Base-by-base conservation (phyloP, 2,888 invertebrate genomes). In the Pogonocherus hispidulus region DNA sequence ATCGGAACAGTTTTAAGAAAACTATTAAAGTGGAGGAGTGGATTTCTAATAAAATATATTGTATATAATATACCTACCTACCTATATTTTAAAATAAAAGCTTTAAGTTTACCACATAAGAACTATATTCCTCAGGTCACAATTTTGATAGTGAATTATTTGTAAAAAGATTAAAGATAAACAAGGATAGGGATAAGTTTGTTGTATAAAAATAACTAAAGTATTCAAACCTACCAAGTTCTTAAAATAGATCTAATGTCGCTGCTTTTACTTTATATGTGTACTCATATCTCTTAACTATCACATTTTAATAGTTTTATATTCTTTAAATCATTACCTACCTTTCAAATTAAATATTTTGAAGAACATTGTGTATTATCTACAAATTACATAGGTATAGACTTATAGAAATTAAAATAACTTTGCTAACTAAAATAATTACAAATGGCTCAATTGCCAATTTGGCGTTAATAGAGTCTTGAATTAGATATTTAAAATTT, bases 171-270 rank as follows among this genome's bases (percentile, higher is more conserved):
- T 41, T 69, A 56, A 68, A 69, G 71, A 68, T 64, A 75, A 71
- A 74, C 66, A 74, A 76, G 71, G 76, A 76, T 72, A 64, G 70
- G 70, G 57, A 66, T 70, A 67, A 74, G 59, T 72, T 74, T 78
- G 77, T 77, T 76, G 77, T 76, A 78, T 80, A 80, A 80, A 80
- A 80, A 80, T 80, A 80, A 76, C 80, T 62, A 67, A 75, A 76
- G 76, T 77, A 78, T 77, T 77, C 75, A 78, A 76, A 76, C 76
- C 77, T 74, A 76, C 73, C 71, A 72, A 66, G 75, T 71, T 75
- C 79, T 74, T 71, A 78, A 79, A 79, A 79, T 79, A 79, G 76
- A 78, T 74, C 70, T 68, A 72, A 75, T 72, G 76, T 73, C 77
- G 41, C 75, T 51, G 37, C 76, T 71, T 73, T 78, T 72, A 76